These are phyloP conservation scores for Leucosticte australis DNA, from an alignment of 2,113 vertebrate genomes.

Conservation along the genomic window DNA sequence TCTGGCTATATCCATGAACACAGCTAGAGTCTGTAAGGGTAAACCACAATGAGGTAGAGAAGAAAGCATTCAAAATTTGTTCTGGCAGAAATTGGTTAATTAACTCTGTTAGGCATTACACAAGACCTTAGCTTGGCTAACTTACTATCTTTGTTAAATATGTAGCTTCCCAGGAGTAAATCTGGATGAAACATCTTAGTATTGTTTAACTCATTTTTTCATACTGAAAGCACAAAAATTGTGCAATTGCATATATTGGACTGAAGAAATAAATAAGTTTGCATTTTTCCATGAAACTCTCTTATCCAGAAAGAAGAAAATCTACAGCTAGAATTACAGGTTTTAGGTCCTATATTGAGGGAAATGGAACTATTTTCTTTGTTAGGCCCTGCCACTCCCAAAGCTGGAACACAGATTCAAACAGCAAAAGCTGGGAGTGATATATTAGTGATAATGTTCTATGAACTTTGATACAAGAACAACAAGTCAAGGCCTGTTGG, in stretches of 20 bases:
- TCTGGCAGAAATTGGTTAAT: constrained; percentile 25
- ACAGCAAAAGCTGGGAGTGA: background rate
- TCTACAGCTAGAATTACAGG: background rate
- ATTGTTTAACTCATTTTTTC: background rate
- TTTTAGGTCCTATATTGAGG: background rate
- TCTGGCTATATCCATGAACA: background rate
- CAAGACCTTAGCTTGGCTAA: constrained; percentile 11
- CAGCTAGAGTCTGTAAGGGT: background rate
- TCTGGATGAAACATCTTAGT: constrained; percentile 1
- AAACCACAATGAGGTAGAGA: background rate
- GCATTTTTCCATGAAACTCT: background rate
- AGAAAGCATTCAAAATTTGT: background rate
- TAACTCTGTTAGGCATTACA: constrained; percentile 32
- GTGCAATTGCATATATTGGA: background rate
- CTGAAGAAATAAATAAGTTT: background rate
- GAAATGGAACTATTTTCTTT: background rate
- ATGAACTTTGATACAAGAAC: background rate
- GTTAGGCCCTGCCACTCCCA: background rate
- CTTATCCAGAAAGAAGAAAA: background rate
- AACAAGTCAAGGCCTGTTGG: background rate
- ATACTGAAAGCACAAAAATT: constrained; percentile 1
- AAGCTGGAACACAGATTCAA: background rate
- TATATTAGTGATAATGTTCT: background rate
- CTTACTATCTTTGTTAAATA: constrained; percentile 35
- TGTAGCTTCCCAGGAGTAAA: constrained; percentile 37